Evolutionary conservation across 1,140 invertebrate species (phyloP).

Genomic region (Anadara kagoshimensis): DNA sequence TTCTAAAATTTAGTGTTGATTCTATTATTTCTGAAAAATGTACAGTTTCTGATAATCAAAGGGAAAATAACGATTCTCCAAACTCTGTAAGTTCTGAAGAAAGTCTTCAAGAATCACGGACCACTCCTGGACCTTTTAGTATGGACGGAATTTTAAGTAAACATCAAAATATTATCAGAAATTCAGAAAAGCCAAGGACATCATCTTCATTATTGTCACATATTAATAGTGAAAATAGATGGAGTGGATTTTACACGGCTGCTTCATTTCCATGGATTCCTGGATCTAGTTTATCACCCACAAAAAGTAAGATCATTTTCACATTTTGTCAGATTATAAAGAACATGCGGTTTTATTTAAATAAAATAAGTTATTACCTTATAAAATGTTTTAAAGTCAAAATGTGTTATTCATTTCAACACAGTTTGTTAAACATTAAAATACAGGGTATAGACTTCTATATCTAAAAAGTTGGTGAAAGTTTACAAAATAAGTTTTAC

Average conservation of each 20-base stretch:
- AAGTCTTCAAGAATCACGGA: conserved; percentile 21
- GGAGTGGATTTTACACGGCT: conserved; percentile 30
- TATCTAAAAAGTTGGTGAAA: too few species aligned
- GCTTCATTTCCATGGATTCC: conserved; percentile 39
- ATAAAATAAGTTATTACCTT: not conserved
- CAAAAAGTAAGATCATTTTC: conserved; percentile 32
- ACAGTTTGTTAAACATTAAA: too few species aligned
- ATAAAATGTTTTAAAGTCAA: not conserved
- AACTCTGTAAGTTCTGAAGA: conserved; percentile 40
- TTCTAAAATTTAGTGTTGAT: conserved; percentile 44
- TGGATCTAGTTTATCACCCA: conserved; percentile 27
- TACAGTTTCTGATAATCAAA: conserved; percentile 8
- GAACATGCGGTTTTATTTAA: not conserved
- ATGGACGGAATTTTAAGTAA: conserved; percentile 45
- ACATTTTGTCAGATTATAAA: not conserved
- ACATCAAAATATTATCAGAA: conserved; percentile 37
- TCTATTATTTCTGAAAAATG: conserved; percentile 40
- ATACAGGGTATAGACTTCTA: too few species aligned
- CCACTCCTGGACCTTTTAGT: conserved; percentile 34
- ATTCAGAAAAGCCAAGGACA: not conserved
- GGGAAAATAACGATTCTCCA: conserved; percentile 32
- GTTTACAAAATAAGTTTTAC: too few species aligned
- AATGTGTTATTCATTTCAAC: too few species aligned
- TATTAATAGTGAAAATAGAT: conserved; percentile 25
- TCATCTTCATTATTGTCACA: conserved; percentile 26